phyloP scores from a whole-genome alignment of 1,140 invertebrate genomes.

The Chymomyza costata region DNA sequence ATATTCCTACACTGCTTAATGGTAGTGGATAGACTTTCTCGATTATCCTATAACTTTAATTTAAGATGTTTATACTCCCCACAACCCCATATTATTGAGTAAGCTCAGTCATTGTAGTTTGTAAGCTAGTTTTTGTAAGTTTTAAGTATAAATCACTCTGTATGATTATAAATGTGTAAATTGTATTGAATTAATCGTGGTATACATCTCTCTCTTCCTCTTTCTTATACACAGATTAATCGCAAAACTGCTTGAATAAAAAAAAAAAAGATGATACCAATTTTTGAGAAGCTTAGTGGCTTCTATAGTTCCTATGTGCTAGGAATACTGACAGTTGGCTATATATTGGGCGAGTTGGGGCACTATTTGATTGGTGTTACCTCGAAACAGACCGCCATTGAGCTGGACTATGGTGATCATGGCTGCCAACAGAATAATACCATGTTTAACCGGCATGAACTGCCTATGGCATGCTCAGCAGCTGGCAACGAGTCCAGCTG shows the following conservation, averaged over 20 bases:
- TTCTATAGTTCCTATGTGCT: conserved; percentile 87
- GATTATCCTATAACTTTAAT: too few species aligned
- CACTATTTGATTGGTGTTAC: conserved; percentile 93
- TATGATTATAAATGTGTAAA: conserved; percentile 13
- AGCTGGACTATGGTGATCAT: conserved; percentile 92
- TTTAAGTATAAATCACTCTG: too few species aligned
- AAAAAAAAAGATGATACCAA: conserved; percentile 51
- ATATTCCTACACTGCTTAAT: too few species aligned
- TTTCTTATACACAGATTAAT: not conserved
- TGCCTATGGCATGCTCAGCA: conserved; percentile 81
- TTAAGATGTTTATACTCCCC: too few species aligned
- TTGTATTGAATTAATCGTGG: not conserved
- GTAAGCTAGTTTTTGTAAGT: too few species aligned
- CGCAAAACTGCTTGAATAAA: not conserved
- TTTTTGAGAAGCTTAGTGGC: conserved; percentile 79
- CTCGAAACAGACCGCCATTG: conserved; percentile 87
- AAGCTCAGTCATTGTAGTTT: too few species aligned
- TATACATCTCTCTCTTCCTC: not conserved
- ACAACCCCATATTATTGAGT: too few species aligned
- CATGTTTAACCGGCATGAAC: conserved; percentile 76
- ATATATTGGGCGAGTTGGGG: conserved; percentile 88
- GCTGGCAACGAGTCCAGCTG: conserved; percentile 78
- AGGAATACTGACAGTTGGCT: conserved; percentile 86
- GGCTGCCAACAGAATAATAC: conserved; percentile 87
- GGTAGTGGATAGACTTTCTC: too few species aligned